These are phyloP conservation scores for Eremobia ochroleuca DNA, from an alignment of 2,888 invertebrate species.

Conservation along the genomic window DNA sequence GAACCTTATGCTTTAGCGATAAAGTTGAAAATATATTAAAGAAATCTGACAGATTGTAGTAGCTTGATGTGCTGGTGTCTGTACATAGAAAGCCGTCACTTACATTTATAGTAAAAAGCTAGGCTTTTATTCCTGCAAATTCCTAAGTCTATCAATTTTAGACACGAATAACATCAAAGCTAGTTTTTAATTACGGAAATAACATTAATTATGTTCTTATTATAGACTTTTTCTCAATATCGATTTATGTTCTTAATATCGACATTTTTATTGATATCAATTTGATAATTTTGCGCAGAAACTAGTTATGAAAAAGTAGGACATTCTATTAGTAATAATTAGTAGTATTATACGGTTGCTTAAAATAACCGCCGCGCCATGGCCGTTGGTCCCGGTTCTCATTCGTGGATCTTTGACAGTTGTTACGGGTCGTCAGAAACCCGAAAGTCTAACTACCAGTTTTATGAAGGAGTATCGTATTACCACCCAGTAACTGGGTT, in stretches of 20 bases:
- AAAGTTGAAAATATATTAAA: no score
- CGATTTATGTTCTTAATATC: no score
- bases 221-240: slow-evolving; percentile 46
- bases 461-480: not conserved
- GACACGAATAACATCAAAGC: slow-evolving; percentile 12
- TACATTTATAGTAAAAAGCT: not conserved
- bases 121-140: not conserved
- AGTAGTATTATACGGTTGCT: not conserved
- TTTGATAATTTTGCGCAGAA: slow-evolving; percentile 24
- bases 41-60: no score
- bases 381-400: not conserved
- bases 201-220: slow-evolving; percentile 43
- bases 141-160: not conserved
- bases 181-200: slow-evolving; percentile 27
- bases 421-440: no score
- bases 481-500: not conserved
- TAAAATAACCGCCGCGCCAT: not conserved
- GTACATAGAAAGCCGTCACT: not conserved
- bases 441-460: not conserved
- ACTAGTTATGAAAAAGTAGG: slow-evolving; percentile 30
- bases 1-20: no score
- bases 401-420: not conserved
- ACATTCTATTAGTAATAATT: slow-evolving; percentile 1
- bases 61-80: no score
- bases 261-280: slow-evolving; percentile 43